phyloP scores from a whole-genome alignment of 2,888 invertebrate species.

The Hermaeophaga mercurialis region DNA sequence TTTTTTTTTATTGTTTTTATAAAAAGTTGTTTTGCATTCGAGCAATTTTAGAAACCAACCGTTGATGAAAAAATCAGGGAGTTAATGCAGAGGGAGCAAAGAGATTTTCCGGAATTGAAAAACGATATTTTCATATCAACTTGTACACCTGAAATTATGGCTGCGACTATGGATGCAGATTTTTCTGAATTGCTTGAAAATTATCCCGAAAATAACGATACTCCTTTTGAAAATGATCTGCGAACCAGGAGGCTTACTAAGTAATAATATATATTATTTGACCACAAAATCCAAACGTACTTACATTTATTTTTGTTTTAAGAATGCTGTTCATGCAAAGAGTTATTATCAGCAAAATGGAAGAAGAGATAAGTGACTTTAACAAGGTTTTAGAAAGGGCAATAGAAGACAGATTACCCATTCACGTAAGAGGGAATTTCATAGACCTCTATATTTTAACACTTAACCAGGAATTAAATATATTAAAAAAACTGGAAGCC shows the following conservation, averaged over 20 bases:
- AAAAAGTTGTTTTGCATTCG: no score
- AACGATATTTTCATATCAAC: slow-evolving; percentile 31
- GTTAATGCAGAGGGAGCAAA: slow-evolving; percentile 37
- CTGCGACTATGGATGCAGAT: slow-evolving; percentile 30
- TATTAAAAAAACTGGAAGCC: slow-evolving; percentile 74
- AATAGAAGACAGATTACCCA: slow-evolving; percentile 63
- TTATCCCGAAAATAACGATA: slow-evolving; percentile 53
- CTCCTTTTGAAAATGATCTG: slow-evolving; percentile 64
- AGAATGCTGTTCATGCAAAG: slow-evolving; percentile 71
- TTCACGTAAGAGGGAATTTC: slow-evolving; percentile 64
- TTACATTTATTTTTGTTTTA: slow-evolving; percentile 1
- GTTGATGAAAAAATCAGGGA: slow-evolving; percentile 39
- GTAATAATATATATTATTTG: slow-evolving; percentile 45
- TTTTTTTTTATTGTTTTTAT: no score
- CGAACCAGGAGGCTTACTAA: slow-evolving; percentile 57
- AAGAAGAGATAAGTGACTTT: slow-evolving; percentile 66
- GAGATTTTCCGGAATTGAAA: slow-evolving; percentile 46
- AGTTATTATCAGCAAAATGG: slow-evolving; percentile 64
- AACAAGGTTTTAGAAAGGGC: slow-evolving; percentile 67
- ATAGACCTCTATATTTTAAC: slow-evolving; percentile 69
- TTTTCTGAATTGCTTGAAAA: slow-evolving; percentile 37
- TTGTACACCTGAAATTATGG: slow-evolving; percentile 23
- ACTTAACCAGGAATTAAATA: slow-evolving; percentile 74
- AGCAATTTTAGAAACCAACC: slow-evolving; percentile 27
- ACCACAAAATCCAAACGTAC: no score